A percentile compares a stretch with the other conserved stretches of the same genome.
Conservation (phyloP, 2,888 invertebrate species). For the Drosophila rellima region DNA sequence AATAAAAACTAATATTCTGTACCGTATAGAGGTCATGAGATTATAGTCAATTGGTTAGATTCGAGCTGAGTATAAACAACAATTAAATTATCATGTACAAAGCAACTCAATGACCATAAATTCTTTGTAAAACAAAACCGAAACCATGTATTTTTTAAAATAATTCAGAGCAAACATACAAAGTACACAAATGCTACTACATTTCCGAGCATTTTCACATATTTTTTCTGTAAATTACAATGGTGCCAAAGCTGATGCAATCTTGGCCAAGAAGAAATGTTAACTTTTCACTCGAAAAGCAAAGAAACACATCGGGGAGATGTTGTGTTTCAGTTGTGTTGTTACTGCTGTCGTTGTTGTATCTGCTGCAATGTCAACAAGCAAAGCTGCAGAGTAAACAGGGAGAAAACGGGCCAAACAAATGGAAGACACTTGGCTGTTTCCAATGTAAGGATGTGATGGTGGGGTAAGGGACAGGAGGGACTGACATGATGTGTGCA, state of each 20-base stretch:
- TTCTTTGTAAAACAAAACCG: background rate
- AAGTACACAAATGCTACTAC: background rate
- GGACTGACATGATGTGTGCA: constrained; percentile 32
- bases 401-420: constrained; percentile 11
- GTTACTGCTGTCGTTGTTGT: constrained; percentile 19
- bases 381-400: constrained; percentile 34
- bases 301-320: constrained; percentile 14
- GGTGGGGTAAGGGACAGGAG: background rate
- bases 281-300: constrained; percentile 26
- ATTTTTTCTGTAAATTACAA: constrained; percentile 24
- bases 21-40: background rate
- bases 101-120: background rate
- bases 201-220: background rate
- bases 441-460: background rate
- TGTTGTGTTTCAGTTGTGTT: constrained; percentile 7
- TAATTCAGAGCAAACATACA: background rate
- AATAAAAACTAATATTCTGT: background rate
- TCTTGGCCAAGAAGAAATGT: constrained; percentile 32
- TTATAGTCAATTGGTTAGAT: background rate
- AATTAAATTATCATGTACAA: background rate
- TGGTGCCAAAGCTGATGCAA: constrained; percentile 46
- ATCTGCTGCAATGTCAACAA: constrained; percentile 51
- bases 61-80: background rate
- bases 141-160: too few species aligned
- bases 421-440: constrained; percentile 12